Evolutionary conservation across 2,797 vertebrate species (phyloP).

Genomic region (Spea hammondii): DNA sequence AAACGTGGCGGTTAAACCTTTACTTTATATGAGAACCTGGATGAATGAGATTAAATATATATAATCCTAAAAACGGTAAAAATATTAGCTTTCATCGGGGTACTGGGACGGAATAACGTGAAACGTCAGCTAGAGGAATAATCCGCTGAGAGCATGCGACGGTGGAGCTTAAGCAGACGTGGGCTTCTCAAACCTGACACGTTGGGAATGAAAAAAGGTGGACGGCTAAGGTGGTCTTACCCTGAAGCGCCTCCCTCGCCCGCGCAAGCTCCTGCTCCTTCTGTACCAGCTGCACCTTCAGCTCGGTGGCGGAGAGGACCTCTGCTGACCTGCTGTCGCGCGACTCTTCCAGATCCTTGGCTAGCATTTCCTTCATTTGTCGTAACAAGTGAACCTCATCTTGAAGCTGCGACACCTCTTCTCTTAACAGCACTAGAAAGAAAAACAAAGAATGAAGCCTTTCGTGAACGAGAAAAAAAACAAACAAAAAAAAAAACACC

Average conservation of each 20-base stretch:
- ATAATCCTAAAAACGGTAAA: no score
- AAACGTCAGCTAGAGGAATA: no score
- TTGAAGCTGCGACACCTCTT: conserved; percentile 94
- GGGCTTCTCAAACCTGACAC: not conserved
- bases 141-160: no score
- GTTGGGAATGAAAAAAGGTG: not conserved
- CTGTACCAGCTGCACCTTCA: conserved; percentile 91
- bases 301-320: conserved; percentile 89
- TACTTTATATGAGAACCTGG: no score
- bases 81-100: no score
- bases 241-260: conserved; percentile 94
- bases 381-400: conserved; percentile 91
- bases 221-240: conserved; percentile 63
- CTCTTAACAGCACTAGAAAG: conserved; percentile 85
- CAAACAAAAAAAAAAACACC: no score
- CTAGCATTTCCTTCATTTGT: conserved; percentile 97
- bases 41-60: no score
- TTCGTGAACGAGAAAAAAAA: no score
- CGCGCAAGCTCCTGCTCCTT: conserved; percentile 93
- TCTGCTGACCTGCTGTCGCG: conserved; percentile 85
- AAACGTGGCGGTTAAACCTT: no score
- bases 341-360: conserved; percentile 90
- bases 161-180: no score
- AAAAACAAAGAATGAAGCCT: not conserved
- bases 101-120: no score